Evolutionary conservation across 2,888 invertebrate species (phyloP).

Genomic region (Incurvaria masculella): DNA sequence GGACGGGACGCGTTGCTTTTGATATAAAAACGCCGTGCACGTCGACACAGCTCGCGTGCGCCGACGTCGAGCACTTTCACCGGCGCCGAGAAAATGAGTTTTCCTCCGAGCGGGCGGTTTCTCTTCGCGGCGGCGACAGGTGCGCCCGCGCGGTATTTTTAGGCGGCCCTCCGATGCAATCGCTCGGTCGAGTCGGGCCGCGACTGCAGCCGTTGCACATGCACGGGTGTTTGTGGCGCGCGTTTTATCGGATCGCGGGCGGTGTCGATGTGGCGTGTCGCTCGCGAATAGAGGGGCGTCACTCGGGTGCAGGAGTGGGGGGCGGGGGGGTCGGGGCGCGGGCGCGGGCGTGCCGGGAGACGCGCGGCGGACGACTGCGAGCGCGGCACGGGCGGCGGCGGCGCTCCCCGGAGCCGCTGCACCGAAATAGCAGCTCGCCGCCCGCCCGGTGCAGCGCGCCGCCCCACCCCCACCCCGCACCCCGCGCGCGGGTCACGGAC

Average conservation of each 20-base stretch:
- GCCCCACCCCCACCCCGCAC: conserved; percentile 18
- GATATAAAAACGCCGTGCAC: too few species aligned
- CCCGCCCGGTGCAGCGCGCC: conserved; percentile 43
- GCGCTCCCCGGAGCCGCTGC: conserved; percentile 28
- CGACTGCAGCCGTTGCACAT: neutral
- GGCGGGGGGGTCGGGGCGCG: conserved; percentile 24
- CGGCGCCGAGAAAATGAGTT: neutral
- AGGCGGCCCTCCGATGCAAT: neutral
- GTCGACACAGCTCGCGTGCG: neutral
- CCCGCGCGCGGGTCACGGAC: conserved; percentile 4
- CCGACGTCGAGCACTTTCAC: neutral
- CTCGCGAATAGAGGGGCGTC: conserved; percentile 8
- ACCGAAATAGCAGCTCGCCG: conserved; percentile 53
- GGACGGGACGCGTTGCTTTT: too few species aligned
- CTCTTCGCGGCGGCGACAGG: neutral
- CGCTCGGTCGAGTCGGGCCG: neutral
- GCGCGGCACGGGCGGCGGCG: conserved; percentile 10
- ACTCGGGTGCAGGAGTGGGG: neutral
- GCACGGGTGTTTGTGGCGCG: neutral
- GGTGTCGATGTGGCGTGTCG: conserved; percentile 32
- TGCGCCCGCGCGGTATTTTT: neutral
- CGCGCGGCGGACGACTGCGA: conserved; percentile 44
- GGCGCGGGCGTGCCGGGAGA: conserved; percentile 39
- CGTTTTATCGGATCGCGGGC: conserved; percentile 23
- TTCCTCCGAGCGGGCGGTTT: neutral